Conservation (phyloP, 2,888 invertebrate species). For the Beris chalybata region DNA sequence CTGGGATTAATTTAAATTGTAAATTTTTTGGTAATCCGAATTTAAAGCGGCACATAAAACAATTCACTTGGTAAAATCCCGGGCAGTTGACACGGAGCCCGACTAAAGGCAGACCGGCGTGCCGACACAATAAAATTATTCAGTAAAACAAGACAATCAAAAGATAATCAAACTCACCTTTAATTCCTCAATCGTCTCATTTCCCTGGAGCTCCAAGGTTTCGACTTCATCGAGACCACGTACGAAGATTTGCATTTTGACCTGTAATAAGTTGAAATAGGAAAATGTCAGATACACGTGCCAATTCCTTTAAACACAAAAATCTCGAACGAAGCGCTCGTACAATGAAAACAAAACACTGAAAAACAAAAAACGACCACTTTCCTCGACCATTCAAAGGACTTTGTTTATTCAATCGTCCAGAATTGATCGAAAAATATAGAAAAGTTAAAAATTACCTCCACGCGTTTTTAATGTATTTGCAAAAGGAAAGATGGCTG, state of each 20-base stretch:
- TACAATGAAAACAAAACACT: neutral
- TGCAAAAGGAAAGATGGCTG: conserved; percentile 26
- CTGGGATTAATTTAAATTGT: too few relatives aligned
- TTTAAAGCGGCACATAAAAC: too few relatives aligned
- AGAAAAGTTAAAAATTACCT: conserved; percentile 14
- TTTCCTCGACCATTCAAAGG: neutral
- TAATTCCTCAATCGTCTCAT: conserved; percentile 51
- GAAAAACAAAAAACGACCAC: neutral
- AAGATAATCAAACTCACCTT: conserved; percentile 47
- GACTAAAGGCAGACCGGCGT: too few relatives aligned
- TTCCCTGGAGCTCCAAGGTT: conserved; percentile 53
- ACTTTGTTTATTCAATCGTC: too few relatives aligned
- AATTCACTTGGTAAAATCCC: too few relatives aligned
- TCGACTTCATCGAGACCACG: conserved; percentile 54
- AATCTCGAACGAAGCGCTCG: neutral
- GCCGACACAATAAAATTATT: neutral
- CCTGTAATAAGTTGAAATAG: neutral
- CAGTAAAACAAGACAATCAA: neutral
- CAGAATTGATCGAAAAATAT: too few relatives aligned
- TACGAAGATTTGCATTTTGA: conserved; percentile 55
- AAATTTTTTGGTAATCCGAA: too few relatives aligned
- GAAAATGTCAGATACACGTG: conserved; percentile 28
- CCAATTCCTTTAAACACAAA: neutral
- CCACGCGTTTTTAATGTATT: conserved; percentile 24
- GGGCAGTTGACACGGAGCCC: too few relatives aligned